Percentiles rank a stretch among this genome's conserved stretches.
Evolutionary conservation across 2,888 invertebrate species (phyloP).

Genomic region (Euzetes globulus): DNA sequence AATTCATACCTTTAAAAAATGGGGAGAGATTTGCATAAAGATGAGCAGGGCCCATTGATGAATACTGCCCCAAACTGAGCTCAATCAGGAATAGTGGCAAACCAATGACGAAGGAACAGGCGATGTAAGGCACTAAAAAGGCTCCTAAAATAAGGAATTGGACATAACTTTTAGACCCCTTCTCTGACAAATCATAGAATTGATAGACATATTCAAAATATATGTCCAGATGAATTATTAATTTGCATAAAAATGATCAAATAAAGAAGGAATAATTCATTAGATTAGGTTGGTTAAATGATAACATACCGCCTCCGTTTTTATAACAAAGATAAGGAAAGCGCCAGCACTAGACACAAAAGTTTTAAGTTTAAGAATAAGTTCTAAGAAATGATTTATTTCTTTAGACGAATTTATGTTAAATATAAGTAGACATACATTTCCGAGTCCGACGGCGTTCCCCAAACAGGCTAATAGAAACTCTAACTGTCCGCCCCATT

Average conservation of each 20-base stretch:
- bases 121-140: constrained; percentile 40
- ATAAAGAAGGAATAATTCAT: not conserved
- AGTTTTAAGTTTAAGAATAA: not conserved
- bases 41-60: constrained; percentile 40
- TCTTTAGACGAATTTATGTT: too few relatives aligned
- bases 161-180: too few relatives aligned
- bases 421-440: constrained; percentile 55
- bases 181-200: too few relatives aligned
- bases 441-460: constrained; percentile 84
- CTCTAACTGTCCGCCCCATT: constrained; percentile 82
- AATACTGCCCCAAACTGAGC: constrained; percentile 40
- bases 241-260: too few relatives aligned
- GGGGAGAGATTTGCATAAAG: constrained; percentile 39
- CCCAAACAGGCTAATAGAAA: constrained; percentile 89
- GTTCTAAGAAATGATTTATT: too few relatives aligned
- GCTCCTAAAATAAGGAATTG: too few relatives aligned
- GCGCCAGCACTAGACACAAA: constrained; percentile 56
- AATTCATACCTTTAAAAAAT: constrained; percentile 39
- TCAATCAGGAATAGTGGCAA: constrained; percentile 41
- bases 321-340: constrained; percentile 94
- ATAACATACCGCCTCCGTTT: constrained; percentile 74
- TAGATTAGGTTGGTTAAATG: not conserved
- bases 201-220: too few relatives aligned
- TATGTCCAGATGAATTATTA: not conserved
- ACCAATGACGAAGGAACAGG: constrained; percentile 40